Percentiles rank a stretch among this genome's conserved stretches.
Evolutionary conservation across 2,113 vertebrate genomes (phyloP).

Genomic region (Excalfactoria chinensis): DNA sequence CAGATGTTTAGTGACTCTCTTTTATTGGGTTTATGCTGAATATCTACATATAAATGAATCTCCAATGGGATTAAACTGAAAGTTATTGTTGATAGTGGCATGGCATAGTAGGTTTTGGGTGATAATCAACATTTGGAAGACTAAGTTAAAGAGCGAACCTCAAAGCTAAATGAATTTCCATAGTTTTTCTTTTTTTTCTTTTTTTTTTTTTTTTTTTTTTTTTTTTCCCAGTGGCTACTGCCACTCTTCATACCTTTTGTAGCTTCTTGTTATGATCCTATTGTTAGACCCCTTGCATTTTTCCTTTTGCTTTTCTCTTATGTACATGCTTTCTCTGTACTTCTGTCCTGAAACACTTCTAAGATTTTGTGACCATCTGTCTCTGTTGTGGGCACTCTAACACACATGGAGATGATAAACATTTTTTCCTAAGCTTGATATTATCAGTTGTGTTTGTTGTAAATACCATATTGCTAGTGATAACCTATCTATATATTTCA

Average conservation of each 20-base stretch:
- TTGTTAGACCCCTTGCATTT: neutral
- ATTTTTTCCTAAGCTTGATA: neutral
- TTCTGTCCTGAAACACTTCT: slow-evolving; percentile 1
- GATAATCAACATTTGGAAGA: neutral
- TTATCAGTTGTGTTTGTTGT: neutral
- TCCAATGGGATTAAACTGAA: slow-evolving; percentile 31
- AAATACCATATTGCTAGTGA: neutral
- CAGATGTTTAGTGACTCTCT: slow-evolving; percentile 39
- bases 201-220: no score
- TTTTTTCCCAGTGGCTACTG: neutral
- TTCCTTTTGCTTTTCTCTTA: neutral
- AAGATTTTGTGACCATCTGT: neutral
- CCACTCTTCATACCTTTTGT: neutral
- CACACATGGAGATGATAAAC: neutral
- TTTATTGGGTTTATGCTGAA: neutral
- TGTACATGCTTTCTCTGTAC: neutral
- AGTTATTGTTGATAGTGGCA: slow-evolving; percentile 13
- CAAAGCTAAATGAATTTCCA: neutral
- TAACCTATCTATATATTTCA: neutral
- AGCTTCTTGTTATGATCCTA: neutral
- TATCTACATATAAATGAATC: slow-evolving; percentile 54
- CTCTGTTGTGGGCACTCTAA: neutral
- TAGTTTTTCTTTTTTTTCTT: neutral
- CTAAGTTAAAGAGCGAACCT: neutral
- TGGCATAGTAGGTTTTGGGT: neutral